Conservation (phyloP, 2,797 vertebrate genomes). For the Pipistrellus nathusii region DNA sequence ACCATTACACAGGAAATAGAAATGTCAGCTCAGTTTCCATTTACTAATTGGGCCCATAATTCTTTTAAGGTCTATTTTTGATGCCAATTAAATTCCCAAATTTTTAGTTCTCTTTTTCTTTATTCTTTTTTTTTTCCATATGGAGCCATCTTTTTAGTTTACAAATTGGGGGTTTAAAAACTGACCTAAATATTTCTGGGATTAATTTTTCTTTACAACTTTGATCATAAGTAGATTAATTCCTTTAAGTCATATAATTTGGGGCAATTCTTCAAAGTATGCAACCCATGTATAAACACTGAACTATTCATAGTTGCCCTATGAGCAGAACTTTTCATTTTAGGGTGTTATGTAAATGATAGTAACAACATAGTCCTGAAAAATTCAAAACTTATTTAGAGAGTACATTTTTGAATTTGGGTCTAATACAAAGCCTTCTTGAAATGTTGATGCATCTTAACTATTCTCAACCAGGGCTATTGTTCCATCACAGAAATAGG, state of each 20-base stretch:
- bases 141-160: conserved; percentile 54
- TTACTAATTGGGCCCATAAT: conserved; percentile 51
- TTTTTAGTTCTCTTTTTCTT: not conserved
- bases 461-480: too few species aligned
- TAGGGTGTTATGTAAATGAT: not conserved
- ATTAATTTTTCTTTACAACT: conserved; percentile 42
- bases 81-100: conserved; percentile 46
- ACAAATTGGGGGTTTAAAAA: conserved; percentile 48
- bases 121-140: conserved; percentile 20
- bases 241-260: conserved; percentile 23
- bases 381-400: not conserved
- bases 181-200: conserved; percentile 36
- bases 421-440: not conserved
- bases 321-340: not conserved
- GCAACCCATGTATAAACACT: not conserved
- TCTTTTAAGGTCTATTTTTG: conserved; percentile 62
- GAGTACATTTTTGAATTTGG: conserved; percentile 20
- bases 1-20: conserved; percentile 14
- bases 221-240: conserved; percentile 28
- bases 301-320: not conserved
- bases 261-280: not conserved
- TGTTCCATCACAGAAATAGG: too few species aligned
- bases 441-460: too few species aligned
- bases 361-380: not conserved
- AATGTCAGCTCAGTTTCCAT: conserved; percentile 56